Evolutionary conservation across 2,888 invertebrate genomes (phyloP), one percentile per base, ranked within the genome.

Genomic region (Leptopterna dolabrata): DNA sequence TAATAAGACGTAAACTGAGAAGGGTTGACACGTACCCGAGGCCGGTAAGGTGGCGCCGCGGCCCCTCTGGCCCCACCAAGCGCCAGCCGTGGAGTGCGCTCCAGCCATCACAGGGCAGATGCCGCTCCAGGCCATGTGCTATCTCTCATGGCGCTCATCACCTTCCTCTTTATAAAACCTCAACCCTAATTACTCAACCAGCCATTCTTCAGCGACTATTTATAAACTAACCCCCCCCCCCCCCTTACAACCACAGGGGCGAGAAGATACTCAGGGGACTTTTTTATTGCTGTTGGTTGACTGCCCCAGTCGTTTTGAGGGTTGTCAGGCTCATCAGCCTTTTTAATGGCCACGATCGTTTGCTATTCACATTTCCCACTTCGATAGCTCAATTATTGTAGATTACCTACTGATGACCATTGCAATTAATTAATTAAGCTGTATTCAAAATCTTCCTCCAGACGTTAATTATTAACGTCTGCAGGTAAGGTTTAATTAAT

Each of bases 141-240:
- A 30, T 63, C 63, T 63, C 24, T 63, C 63, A 63, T 63, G 63
- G 63, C 63, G 63, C 81, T 81, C 81, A 81, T 55, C 81, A 81
- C 81, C 81, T 81, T 81, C 51, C 81, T 51, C 81, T 81, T 51
- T 81, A 81, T 81, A 81, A 81, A 81, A 81, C 81, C 81, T 81
- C 81, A 81, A 81, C 81, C 81, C 81, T 81, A 81, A 81, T 81
- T 81, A 81, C 81, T 81, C 81, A 55, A 81, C 45, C 78, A 27
- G 78, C 63, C 24, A 63, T 63, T 63, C 63, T 63, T 63, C 63
- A 63, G 63, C 24, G 63, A 63, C 63, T 63, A 63, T 63, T 63
- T 63, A 63, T 63, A 63, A 51, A 63, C n/a, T 9, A 19, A 16
- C 7, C 43, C 43, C 43, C n/a, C n/a, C n/a, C n/a, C n/a, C n/a